phyloP scores from a whole-genome alignment of 2,888 invertebrate genomes.

The Metallyticus violacea region DNA sequence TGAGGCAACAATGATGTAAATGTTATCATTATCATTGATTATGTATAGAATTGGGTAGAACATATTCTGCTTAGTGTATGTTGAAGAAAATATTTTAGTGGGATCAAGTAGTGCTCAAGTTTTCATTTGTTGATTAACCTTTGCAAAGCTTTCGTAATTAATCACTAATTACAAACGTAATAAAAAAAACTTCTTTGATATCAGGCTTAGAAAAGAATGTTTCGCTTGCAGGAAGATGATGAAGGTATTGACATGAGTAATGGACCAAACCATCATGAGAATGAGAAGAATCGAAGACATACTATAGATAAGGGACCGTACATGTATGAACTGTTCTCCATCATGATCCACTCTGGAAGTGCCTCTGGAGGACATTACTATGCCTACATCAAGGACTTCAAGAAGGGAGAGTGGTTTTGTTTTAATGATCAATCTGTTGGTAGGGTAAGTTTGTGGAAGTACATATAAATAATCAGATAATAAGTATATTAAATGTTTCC shows the following conservation, averaged over 20 bases:
- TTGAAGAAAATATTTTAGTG: too few species aligned
- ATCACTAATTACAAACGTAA: neutral
- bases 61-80: too few species aligned
- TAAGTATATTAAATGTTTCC: too few species aligned
- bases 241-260: slow-evolving; percentile 60
- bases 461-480: too few species aligned
- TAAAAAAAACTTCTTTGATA: neutral
- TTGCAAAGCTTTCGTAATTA: neutral
- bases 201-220: neutral
- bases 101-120: neutral
- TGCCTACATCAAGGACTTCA: slow-evolving; percentile 82
- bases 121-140: neutral
- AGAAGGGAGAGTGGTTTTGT: slow-evolving; percentile 75
- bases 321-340: slow-evolving; percentile 82
- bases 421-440: slow-evolving; percentile 85
- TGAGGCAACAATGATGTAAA: too few species aligned
- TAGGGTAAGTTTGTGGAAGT: slow-evolving; percentile 59
- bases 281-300: slow-evolving; percentile 50
- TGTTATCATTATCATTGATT: too few species aligned
- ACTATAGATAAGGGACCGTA: slow-evolving; percentile 60
- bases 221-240: slow-evolving; percentile 32
- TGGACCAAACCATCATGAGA: slow-evolving; percentile 48
- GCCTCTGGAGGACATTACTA: slow-evolving; percentile 90
- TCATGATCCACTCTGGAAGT: slow-evolving; percentile 90
- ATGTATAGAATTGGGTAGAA: too few species aligned